Conservation (phyloP, 2,888 invertebrate species). For the Acronicta psi region DNA sequence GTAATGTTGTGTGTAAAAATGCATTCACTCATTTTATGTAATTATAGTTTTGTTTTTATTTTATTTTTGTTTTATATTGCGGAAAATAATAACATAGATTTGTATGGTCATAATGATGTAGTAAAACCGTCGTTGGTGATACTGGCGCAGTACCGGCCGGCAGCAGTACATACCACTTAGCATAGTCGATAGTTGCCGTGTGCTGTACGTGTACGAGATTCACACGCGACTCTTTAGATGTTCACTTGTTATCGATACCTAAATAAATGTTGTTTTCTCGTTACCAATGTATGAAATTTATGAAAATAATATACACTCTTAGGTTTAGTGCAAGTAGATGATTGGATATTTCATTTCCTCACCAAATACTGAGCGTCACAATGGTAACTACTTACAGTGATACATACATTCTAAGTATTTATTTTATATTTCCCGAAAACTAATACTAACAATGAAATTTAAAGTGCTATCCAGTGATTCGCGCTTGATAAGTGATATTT, state of each 20-base stretch:
- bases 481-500: constrained; percentile 53
- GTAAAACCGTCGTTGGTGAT: constrained; percentile 51
- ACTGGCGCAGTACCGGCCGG: constrained; percentile 50
- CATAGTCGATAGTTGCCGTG: constrained; percentile 27
- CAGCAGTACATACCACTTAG: constrained; percentile 49
- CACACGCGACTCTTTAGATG: constrained; percentile 21
- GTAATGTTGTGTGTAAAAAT: constrained; percentile 68
- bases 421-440: constrained; percentile 42
- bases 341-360: constrained; percentile 41
- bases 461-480: constrained; percentile 47
- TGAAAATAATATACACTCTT: constrained; percentile 46
- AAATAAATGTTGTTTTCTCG: constrained; percentile 47
- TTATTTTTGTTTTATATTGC: constrained; percentile 64
- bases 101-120: constrained; percentile 64
- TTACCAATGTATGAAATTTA: constrained; percentile 60
- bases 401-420: constrained; percentile 41
- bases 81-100: constrained; percentile 64
- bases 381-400: constrained; percentile 40
- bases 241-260: constrained; percentile 32
- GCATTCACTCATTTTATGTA: constrained; percentile 72
- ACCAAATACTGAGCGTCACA: constrained; percentile 44
- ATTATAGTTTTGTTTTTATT: constrained; percentile 72
- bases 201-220: constrained; percentile 10
- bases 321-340: constrained; percentile 48
- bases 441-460: constrained; percentile 29